phyloP scores from a whole-genome alignment of 2,113 vertebrate species.

The Pomatostomus ruficeps region DNA sequence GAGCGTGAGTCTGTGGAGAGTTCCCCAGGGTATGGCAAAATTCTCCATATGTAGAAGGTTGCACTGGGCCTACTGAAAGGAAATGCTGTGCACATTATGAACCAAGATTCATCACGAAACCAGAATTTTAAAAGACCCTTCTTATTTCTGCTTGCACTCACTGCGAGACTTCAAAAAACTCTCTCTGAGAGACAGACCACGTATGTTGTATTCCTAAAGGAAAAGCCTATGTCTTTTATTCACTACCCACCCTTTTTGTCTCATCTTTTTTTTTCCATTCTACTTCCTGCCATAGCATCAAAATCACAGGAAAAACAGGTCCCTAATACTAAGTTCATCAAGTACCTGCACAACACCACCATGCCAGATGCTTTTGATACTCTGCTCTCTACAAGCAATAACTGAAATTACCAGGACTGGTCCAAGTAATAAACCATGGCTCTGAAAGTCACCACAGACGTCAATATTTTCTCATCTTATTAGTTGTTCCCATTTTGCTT shows the following conservation, averaged over 20 bases:
- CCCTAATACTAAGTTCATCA: neutral
- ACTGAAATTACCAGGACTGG: neutral
- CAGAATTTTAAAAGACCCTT: neutral
- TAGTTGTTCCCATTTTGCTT: neutral
- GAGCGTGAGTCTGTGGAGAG: fast-evolving
- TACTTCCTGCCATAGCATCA: neutral
- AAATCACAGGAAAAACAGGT: neutral
- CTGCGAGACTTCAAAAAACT: neutral
- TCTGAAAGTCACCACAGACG: neutral
- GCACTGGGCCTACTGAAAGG: no score
- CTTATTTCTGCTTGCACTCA: neutral
- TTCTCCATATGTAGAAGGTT: neutral
- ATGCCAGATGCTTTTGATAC: neutral
- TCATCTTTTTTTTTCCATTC: neutral
- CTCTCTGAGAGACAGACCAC: neutral
- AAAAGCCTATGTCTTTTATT: neutral
- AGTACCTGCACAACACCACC: neutral
- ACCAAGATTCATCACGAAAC: neutral
- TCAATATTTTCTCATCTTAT: neutral
- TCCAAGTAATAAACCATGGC: neutral
- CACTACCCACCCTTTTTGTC: neutral
- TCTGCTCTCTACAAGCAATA: neutral
- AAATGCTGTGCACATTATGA: no score
- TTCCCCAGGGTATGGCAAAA: neutral
- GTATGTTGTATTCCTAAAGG: neutral